Conservation (phyloP, 2,797 vertebrate species). For the Pipistrellus nathusii region DNA sequence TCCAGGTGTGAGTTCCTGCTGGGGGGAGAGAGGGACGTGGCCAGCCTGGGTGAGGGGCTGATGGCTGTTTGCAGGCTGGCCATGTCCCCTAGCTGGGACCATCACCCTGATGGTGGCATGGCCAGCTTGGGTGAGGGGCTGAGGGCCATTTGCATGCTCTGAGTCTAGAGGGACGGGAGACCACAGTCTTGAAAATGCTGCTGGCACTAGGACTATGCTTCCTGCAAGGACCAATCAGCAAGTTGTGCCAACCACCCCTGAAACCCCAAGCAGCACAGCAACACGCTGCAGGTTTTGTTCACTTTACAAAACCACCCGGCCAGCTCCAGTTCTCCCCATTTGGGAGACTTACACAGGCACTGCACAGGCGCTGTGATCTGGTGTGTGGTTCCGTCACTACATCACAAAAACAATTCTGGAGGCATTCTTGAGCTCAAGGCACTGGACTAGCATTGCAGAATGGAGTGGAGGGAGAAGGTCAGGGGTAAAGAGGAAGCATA, state of each 20-base stretch:
- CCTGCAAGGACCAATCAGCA: background rate
- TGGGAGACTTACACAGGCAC: too few species aligned
- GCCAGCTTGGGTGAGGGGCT: too few species aligned
- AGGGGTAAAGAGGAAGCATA: background rate
- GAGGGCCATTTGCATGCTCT: too few species aligned
- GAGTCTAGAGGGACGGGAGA: background rate
- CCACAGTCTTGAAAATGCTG: background rate
- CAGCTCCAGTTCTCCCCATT: background rate
- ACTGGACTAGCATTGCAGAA: background rate
- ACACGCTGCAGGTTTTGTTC: background rate
- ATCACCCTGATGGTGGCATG: too few species aligned
- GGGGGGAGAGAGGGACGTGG: too few species aligned
- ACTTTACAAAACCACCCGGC: background rate
- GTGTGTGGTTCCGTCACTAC: background rate
- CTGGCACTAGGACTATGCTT: background rate
- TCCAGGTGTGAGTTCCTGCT: too few species aligned
- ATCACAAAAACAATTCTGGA: background rate
- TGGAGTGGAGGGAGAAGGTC: too few species aligned
- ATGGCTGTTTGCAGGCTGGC: too few species aligned
- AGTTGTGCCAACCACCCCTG: background rate
- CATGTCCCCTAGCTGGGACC: too few species aligned
- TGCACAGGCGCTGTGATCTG: fast-evolving
- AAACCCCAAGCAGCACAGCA: background rate
- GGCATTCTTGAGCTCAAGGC: background rate
- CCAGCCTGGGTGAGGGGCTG: too few species aligned